Conservation (phyloP, 2,113 vertebrate genomes). For the Trochalopteron elliotii region DNA sequence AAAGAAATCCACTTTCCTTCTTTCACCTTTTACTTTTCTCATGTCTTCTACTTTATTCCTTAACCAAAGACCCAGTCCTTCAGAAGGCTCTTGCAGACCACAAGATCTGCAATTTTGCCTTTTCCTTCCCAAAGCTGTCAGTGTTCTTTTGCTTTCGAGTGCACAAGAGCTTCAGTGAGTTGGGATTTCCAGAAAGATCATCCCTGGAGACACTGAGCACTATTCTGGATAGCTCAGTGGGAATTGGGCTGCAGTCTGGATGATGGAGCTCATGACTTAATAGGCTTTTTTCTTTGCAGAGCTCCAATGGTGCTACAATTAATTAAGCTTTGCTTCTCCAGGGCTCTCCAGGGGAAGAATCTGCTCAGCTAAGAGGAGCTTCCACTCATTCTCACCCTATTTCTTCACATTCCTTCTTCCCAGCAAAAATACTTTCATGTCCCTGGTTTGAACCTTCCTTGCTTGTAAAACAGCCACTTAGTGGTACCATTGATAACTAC, state of each 20-base stretch:
- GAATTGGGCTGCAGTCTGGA: not conserved
- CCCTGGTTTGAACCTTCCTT: not conserved
- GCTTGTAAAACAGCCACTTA: not conserved
- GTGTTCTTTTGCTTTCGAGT: not conserved
- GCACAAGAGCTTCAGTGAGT: not conserved
- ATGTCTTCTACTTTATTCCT: not conserved
- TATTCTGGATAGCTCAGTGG: not conserved
- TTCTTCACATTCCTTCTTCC: not conserved
- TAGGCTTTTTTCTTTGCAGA: not conserved
- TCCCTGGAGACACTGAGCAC: not conserved
- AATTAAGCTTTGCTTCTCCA: conserved; percentile 43
- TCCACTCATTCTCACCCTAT: not conserved
- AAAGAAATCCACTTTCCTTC: not conserved
- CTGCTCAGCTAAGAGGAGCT: not conserved
- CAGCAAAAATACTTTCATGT: not conserved
- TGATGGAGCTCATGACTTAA: conserved; percentile 16
- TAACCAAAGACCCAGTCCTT: not conserved
- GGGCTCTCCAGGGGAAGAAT: not conserved
- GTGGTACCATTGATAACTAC: not conserved
- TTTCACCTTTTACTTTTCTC: not conserved
- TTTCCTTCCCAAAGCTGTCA: not conserved
- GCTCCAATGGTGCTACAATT: conserved; percentile 31
- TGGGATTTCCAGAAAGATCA: not conserved
- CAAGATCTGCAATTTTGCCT: not conserved
- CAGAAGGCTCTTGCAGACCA: not conserved